phyloP scores from a whole-genome alignment of 2,113 vertebrate genomes.

The Calidris pugnax region DNA sequence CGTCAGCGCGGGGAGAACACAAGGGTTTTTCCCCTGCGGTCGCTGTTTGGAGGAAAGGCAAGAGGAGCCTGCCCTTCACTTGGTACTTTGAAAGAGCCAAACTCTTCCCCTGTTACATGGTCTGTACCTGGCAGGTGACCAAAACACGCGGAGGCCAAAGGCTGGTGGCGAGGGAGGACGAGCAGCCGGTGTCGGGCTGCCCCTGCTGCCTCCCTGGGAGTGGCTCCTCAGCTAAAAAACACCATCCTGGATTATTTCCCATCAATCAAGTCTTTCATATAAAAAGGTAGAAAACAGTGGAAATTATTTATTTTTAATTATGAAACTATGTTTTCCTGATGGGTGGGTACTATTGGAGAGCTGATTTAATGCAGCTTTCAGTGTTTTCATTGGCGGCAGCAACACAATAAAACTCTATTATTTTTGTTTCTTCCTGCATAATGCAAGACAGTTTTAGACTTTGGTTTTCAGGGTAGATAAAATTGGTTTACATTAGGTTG shows the following conservation, averaged over 20 bases:
- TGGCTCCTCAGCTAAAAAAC: neutral
- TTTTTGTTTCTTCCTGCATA: neutral
- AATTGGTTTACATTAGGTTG: neutral
- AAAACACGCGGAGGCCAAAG: rapidly evolving
- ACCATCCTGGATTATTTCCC: neutral
- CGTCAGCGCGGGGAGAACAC: rapidly evolving
- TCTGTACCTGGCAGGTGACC: neutral
- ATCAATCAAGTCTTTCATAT: neutral
- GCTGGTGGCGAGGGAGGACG: rapidly evolving
- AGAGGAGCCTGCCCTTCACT: neutral
- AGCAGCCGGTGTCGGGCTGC: neutral
- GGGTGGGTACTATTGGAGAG: neutral
- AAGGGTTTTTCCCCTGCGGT: neutral
- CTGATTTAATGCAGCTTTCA: neutral
- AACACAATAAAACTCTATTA: neutral
- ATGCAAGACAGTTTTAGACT: neutral
- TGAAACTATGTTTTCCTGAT: neutral
- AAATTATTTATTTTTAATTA: neutral
- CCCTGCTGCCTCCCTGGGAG: neutral
- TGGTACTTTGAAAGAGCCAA: neutral
- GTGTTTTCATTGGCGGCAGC: neutral
- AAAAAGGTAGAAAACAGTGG: neutral
- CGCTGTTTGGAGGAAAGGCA: neutral
- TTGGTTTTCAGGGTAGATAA: neutral
- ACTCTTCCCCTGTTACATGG: neutral